Percentiles rank a stretch among this genome's conserved stretches.
Conservation (phyloP, 2,797 vertebrate species). For the Chrosomus eos region DNA sequence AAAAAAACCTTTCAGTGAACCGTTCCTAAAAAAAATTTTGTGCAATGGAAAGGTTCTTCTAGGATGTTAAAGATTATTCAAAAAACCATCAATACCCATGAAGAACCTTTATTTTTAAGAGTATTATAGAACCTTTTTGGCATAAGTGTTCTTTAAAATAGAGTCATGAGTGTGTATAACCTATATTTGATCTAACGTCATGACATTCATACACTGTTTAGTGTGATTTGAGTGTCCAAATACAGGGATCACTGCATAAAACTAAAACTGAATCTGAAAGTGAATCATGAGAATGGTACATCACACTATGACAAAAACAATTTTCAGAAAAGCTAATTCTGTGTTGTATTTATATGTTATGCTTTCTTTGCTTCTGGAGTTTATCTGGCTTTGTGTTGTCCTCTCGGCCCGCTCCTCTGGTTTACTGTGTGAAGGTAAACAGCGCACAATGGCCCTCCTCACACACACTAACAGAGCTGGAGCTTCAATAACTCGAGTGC, state of each 20-base stretch:
- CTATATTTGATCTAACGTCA: background rate
- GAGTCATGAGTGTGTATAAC: background rate
- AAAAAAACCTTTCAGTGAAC: background rate
- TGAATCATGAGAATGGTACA: background rate
- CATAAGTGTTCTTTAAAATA: background rate
- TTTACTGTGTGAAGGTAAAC: constrained; percentile 72
- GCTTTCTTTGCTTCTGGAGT: constrained; percentile 67
- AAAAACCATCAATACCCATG: background rate
- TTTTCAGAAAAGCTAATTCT: background rate
- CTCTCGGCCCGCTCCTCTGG: constrained; percentile 43
- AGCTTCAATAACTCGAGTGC: constrained; percentile 68
- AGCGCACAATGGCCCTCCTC: constrained; percentile 69
- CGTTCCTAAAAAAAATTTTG: background rate
- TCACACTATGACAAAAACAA: constrained; percentile 8
- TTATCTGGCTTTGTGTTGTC: constrained; percentile 66
- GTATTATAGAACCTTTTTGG: background rate
- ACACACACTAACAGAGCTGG: constrained; percentile 47
- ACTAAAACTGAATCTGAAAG: background rate
- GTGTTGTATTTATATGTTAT: background rate
- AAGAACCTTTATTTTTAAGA: background rate
- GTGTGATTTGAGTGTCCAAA: background rate
- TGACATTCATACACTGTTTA: background rate
- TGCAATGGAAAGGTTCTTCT: background rate
- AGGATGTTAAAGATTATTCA: background rate
- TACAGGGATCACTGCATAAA: background rate